phyloP scores from a whole-genome alignment of 1,140 invertebrate species.

The Pseudomyrmex flavicornis region DNA sequence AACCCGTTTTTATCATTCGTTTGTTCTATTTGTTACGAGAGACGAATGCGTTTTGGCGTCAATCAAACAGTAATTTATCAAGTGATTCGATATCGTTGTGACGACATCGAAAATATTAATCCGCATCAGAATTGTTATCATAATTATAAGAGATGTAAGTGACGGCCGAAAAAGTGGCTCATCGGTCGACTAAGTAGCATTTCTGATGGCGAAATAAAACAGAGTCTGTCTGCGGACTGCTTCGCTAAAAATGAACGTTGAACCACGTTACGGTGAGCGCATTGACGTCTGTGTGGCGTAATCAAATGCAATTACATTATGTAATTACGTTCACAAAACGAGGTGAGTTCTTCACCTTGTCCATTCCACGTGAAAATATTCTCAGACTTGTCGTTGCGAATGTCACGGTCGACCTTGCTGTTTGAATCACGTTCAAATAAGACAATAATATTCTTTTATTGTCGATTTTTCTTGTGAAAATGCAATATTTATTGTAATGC shows the following conservation, averaged over 20 bases:
- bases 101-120: constrained; percentile 27
- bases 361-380: constrained; percentile 72
- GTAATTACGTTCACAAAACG: not conserved
- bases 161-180: constrained; percentile 21
- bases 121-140: not conserved
- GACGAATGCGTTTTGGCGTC: constrained; percentile 2
- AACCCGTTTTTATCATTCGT: constrained; percentile 3
- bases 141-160: constrained; percentile 7
- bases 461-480: not conserved
- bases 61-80: constrained; percentile 10
- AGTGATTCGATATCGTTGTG: constrained; percentile 1
- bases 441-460: too few relatives aligned
- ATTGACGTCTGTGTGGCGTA: not conserved
- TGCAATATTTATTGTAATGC: too few relatives aligned
- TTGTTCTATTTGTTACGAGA: not conserved
- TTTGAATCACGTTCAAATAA: constrained; percentile 19
- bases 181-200: not conserved
- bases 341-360: constrained; percentile 3
- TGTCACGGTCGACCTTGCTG: constrained; percentile 46
- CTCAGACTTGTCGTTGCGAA: constrained; percentile 52
- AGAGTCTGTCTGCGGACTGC: not conserved
- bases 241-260: constrained; percentile 12
- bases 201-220: not conserved
- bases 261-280: not conserved
- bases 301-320: constrained; percentile 29